These are phyloP conservation scores for Okamejei kenojei DNA, from an alignment of 2,797 vertebrate genomes.

Conservation along the genomic window DNA sequence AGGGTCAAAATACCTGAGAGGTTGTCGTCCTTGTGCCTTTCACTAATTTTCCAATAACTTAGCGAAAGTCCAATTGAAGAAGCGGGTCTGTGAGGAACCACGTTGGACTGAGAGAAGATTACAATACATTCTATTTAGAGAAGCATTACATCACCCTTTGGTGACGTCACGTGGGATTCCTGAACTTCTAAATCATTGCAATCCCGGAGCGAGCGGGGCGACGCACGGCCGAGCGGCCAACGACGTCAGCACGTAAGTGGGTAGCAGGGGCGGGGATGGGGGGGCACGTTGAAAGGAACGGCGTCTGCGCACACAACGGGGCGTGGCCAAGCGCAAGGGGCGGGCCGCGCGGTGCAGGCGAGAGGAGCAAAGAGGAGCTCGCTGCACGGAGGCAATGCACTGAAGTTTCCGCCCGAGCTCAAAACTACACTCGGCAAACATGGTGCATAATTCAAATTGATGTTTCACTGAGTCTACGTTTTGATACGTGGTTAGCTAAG, in stretches of 20 bases:
- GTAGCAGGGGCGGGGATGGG: constrained; percentile 46
- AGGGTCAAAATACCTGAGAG: constrained; percentile 8
- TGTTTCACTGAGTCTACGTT: too few species aligned
- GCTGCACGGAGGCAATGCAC: neutral
- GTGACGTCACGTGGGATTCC: constrained; percentile 99
- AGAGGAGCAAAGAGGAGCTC: constrained; percentile 48
- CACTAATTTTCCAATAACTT: constrained; percentile 19
- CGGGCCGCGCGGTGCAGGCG: constrained; percentile 17
- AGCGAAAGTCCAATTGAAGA: constrained; percentile 15
- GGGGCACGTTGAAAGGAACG: neutral
- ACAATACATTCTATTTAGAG: constrained; percentile 99
- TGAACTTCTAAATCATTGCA: constrained; percentile 99
- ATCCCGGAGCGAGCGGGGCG: constrained; percentile 51
- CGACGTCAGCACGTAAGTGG: neutral
- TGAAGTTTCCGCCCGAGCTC: neutral
- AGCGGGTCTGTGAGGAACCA: constrained; percentile 70
- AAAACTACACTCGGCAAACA: neutral
- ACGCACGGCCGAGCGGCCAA: neutral
- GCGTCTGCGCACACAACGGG: neutral
- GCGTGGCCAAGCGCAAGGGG: neutral
- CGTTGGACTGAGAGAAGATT: constrained; percentile 99
- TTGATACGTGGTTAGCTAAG: too few species aligned
- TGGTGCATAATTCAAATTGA: too few species aligned
- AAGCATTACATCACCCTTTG: constrained; percentile 96
- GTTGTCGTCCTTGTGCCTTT: constrained; percentile 14